Evolutionary conservation across 1,140 invertebrate species (phyloP), one percentile per base, ranked within the genome.

Genomic region (Saccostrea echinata): DNA sequence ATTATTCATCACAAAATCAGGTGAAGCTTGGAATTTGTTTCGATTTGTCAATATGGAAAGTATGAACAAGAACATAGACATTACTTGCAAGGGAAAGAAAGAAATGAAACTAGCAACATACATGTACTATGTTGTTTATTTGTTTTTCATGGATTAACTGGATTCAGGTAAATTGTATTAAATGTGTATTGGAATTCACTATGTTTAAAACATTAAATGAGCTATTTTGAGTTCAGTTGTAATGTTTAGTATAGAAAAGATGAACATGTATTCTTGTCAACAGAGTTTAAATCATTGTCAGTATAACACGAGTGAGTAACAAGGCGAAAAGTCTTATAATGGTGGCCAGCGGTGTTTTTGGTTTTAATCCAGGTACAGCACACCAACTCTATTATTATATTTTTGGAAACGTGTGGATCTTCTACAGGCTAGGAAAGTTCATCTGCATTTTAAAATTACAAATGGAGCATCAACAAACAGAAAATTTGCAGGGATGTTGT

Each of bases 381-480:
- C 53, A 86, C 64, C 57, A 90, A 52, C 55, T 90, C 3, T 90
- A 85, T n/a, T 51, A 90, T 51, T 3, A 90, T 84, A 12, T n/a
- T 90, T 90, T 64, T 90, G 89, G 89, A 64, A 84, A 24, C 86
- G 87, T 85, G 89, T 90, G 27, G 84, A 88, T 57, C 9, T 81
- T 30, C 24, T 90, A 13, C 84, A 9, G 53, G 18, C 2, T 1
- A 55, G 1, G 53, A 18, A 55, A 12, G 11, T 88, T 81, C 84
- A 90, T 12, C n/a, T 86, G n/a, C 86, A 90, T 51, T 90, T 86
- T 81, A 81, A 88, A 16, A 90, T 88, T 84, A 24, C 53, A 11
- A 87, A 90, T 88, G 89, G 89, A 51, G 87, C 87, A 30, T 86
- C 87, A 27, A 82, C 89, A 33, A 90, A 90, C 43, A 88, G 85